Evolutionary conservation across 92 coral and sea anemone species (phyloP).

Genomic region (Ricordea florida): DNA sequence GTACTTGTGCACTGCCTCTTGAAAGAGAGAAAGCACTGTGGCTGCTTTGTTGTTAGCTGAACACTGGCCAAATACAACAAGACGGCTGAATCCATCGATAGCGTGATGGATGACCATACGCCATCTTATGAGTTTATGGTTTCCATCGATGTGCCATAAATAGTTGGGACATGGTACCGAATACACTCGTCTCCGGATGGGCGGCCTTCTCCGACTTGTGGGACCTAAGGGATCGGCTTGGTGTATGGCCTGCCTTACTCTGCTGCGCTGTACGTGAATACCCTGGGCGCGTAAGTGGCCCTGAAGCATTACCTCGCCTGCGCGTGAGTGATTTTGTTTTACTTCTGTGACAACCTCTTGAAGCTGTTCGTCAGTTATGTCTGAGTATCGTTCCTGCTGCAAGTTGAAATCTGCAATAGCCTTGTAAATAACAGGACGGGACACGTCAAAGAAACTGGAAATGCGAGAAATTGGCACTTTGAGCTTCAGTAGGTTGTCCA

Average conservation of each 20-base stretch:
- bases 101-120: constrained; percentile 31
- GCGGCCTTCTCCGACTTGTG: neutral
- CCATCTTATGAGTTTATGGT: constrained; percentile 38
- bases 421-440: constrained; percentile 32
- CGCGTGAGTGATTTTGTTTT: neutral
- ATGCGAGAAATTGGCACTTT: constrained; percentile 1
- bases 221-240: too few relatives aligned
- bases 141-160: constrained; percentile 32
- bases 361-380: neutral
- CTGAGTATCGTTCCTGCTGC: neutral
- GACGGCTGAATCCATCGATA: constrained; percentile 34
- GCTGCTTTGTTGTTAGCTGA: constrained; percentile 23
- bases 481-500: constrained; percentile 24
- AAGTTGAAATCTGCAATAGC: constrained; percentile 18
- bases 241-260: constrained; percentile 14
- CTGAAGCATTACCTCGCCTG: constrained; percentile 35
- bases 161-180: constrained; percentile 28
- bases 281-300: constrained; percentile 38
- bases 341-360: neutral
- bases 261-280: constrained; percentile 13
- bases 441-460: constrained; percentile 6
- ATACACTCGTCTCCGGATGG: constrained; percentile 28
- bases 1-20: neutral
- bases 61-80: constrained; percentile 6
- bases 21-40: constrained; percentile 12